Percentiles rank a stretch among this genome's conserved stretches.
Evolutionary conservation across 2,888 invertebrate genomes (phyloP).

Genomic region (Frankliniella intonsa): DNA sequence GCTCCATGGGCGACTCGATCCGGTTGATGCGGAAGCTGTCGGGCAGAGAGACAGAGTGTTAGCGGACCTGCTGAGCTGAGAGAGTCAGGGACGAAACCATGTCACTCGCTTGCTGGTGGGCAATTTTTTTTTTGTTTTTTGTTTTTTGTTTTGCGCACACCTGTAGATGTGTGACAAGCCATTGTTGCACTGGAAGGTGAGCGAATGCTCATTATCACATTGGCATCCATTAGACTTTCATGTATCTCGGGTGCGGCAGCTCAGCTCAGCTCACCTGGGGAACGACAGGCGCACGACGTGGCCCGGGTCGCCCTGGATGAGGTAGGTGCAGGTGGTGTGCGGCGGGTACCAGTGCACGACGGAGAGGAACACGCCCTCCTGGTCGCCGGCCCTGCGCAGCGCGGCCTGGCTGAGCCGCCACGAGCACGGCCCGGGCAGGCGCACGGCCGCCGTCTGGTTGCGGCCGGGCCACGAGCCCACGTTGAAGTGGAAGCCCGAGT

Average conservation of each 20-base stretch:
- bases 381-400: constrained; percentile 69
- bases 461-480: constrained; percentile 93
- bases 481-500: constrained; percentile 92
- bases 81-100: not conserved
- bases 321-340: constrained; percentile 87
- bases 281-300: constrained; percentile 87
- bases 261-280: constrained; percentile 74
- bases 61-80: not conserved
- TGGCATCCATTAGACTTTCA: too few relatives aligned
- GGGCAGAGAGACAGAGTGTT: constrained; percentile 34
- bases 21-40: constrained; percentile 79
- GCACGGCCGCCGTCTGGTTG: constrained; percentile 78
- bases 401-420: constrained; percentile 83
- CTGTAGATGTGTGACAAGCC: too few relatives aligned
- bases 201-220: too few relatives aligned
- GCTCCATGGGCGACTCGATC: constrained; percentile 80
- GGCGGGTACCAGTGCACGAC: constrained; percentile 94
- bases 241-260: constrained; percentile 38
- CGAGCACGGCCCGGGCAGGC: constrained; percentile 79
- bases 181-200: too few relatives aligned
- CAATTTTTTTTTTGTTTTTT: too few relatives aligned
- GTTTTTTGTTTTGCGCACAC: too few relatives aligned
- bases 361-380: constrained; percentile 83
- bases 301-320: constrained; percentile 78
- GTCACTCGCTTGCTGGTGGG: too few relatives aligned